These are phyloP conservation scores for Noctilio leporinus DNA, from an alignment of 2,113 vertebrate genomes.

Conservation along the genomic window DNA sequence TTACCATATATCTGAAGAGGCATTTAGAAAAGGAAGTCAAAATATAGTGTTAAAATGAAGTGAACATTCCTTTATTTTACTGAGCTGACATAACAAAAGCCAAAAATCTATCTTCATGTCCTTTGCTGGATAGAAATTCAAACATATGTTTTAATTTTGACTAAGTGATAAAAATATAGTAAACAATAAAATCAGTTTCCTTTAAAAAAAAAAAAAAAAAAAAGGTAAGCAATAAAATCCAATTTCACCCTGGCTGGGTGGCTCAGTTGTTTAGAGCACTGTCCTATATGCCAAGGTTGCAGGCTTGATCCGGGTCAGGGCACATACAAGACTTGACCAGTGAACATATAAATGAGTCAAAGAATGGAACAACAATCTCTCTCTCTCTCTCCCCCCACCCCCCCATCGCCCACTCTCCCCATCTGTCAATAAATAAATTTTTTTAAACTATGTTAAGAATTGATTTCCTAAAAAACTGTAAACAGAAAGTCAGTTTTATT, in stretches of 20 bases:
- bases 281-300: no score
- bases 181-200: background rate
- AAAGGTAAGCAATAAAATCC: background rate
- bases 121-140: background rate
- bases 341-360: no score
- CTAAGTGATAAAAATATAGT: background rate
- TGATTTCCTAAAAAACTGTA: background rate
- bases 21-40: background rate
- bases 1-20: slow-evolving; percentile 26
- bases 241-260: background rate
- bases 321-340: no score
- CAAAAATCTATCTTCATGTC: slow-evolving; percentile 32
- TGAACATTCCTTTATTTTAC: slow-evolving; percentile 18
- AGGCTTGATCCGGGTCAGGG: no score
- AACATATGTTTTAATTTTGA: slow-evolving; percentile 43
- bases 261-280: no score
- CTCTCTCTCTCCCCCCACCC: no score
- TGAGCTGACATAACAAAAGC: background rate
- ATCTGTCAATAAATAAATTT: no score
- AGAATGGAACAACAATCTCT: no score
- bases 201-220: background rate
- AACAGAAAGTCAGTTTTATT: background rate
- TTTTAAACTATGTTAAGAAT: background rate
- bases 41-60: slow-evolving; percentile 25
- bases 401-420: no score